A percentile compares a stretch with the other conserved stretches of the same genome.
Conservation (phyloP, 2,797 vertebrate species). For the Aplochiton taeniatus region DNA sequence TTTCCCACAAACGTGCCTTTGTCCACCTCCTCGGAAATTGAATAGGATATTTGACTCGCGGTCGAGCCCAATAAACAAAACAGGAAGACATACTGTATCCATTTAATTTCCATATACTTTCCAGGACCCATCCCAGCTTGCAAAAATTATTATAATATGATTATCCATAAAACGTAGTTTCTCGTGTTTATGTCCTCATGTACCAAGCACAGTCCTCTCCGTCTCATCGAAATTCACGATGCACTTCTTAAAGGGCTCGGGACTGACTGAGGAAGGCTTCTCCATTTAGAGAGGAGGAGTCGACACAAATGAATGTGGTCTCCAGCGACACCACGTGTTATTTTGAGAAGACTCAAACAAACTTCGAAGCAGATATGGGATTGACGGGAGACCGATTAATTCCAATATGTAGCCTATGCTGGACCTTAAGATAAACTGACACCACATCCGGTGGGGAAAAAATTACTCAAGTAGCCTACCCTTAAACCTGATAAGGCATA, state of each 20-base stretch:
- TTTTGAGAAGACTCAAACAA: neutral
- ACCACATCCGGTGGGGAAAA: no score
- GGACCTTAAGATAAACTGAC: no score
- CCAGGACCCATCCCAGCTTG: conserved; percentile 36
- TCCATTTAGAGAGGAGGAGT: no score
- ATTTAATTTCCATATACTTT: neutral
- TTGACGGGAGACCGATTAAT: no score
- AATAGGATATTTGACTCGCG: conserved; percentile 74
- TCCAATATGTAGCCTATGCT: no score
- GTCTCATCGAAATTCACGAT: neutral
- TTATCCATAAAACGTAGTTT: neutral
- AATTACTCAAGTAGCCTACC: no score
- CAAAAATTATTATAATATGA: neutral
- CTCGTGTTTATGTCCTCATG: fast-evolving
- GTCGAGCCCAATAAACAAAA: conserved; percentile 52
- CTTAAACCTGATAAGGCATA: no score
- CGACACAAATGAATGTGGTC: conserved; percentile 44
- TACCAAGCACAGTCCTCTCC: neutral
- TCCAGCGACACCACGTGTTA: conserved; percentile 66
- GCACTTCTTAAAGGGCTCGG: neutral
- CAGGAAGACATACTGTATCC: conserved; percentile 26
- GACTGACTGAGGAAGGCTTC: neutral
- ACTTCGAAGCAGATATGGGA: no score
- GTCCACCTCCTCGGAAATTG: conserved; percentile 79
- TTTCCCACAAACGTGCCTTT: conserved; percentile 79